A percentile compares a stretch with the other conserved stretches of the same genome.
Evolutionary conservation across 1,140 invertebrate species (phyloP).

Genomic region (Aradophagus sp.): DNA sequence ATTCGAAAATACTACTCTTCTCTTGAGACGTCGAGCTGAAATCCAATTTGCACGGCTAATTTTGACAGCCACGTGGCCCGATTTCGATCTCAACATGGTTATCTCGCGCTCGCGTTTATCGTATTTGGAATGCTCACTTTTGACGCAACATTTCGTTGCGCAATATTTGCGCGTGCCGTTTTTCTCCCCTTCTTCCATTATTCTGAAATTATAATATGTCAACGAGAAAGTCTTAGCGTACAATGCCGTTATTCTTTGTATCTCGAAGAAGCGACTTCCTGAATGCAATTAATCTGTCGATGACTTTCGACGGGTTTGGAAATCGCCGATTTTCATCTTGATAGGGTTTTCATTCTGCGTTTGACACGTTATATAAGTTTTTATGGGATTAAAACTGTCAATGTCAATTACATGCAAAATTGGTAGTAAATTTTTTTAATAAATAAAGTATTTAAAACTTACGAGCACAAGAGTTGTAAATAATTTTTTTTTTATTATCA

Average conservation of each 20-base stretch:
- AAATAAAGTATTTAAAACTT: no score
- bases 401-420: no score
- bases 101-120: constrained; percentile 20
- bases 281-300: constrained; percentile 23
- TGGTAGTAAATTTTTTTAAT: no score
- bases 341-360: constrained; percentile 11
- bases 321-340: constrained; percentile 6
- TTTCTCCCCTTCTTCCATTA: constrained; percentile 21
- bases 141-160: constrained; percentile 39
- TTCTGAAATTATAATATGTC: constrained; percentile 36
- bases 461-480: no score
- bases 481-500: no score
- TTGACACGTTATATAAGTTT: constrained; percentile 12
- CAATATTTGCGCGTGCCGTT: constrained; percentile 15
- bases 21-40: background rate
- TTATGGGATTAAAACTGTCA: no score
- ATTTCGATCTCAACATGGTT: constrained; percentile 31
- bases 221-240: constrained; percentile 33
- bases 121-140: constrained; percentile 30
- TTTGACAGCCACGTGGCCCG: constrained; percentile 5
- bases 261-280: constrained; percentile 22
- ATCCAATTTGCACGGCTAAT: constrained; percentile 19
- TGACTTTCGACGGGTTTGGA: constrained; percentile 1
- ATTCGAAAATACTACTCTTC: no score
- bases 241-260: constrained; percentile 15